Base-by-base conservation (phyloP, 1,140 invertebrate genomes). In the Tribolium castaneum region DNA sequence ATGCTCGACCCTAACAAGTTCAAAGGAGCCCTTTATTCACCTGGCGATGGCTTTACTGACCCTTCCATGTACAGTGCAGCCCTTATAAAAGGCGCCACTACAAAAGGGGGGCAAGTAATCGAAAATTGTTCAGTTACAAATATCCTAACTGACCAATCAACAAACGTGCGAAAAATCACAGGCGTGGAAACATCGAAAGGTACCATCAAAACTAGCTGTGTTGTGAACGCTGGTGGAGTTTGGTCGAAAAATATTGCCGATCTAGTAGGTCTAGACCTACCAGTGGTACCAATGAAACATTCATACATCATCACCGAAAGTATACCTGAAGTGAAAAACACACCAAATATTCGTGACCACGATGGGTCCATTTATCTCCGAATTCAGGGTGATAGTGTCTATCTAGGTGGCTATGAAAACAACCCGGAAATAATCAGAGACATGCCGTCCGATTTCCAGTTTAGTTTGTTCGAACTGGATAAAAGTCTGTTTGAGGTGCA, bases 351-450 rank as follows among this genome's bases (percentile, higher is more conserved):
- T 12, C 86, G 95, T 75, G 96, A 97, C 86, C 94, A 96, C 81
- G 96, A 98, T 86, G 90, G 90, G 3, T 93, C 91, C 25, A 88
- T 96, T n/a, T 97, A 97, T 83, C 92, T 97, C 72, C 91, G 94
- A 79, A 90, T 96, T 0, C 94, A 96, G 81, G 95, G 95, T 3
- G 94, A 95, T 80, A 90, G 92, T 0, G 90, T 97, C 6, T 91
- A 90, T 77, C 90, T 97, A 78, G 96, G 96, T n/a, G 95, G 95
- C 13, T 98, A 97, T 83, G 96, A 98, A 87, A 85, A 87, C 0
- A 96, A 97, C 87, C 96, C 96, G 0, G 91, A 93, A 73, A 89
- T 97, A 76, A 86, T 96, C 22, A 92, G 95, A 81, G 90, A 92
- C 80, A 90, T 95, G 16, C 89, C 92, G 2, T 90, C 91, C 75